Base-by-base conservation (phyloP, 2,888 invertebrate genomes). In the Orchestes rusci region DNA sequence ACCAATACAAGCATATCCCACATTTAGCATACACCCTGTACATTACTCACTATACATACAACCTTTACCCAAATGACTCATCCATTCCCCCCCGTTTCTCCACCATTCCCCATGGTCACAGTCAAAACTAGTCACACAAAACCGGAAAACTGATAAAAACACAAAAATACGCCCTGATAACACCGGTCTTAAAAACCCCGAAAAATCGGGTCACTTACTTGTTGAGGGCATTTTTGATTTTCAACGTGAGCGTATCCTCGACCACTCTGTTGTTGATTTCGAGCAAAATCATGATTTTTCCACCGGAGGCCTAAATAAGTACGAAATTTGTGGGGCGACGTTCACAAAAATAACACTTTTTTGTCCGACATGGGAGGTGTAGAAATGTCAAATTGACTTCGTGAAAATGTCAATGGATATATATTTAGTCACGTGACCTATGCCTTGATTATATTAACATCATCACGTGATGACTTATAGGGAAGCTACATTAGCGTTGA, bases 231-330 rank as follows among this genome's bases (percentile, higher is more conserved):
- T 94, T 94, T 74, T 85, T 89, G 73, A 94, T 94, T 80, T 96
- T 96, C 62, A 90, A 80, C 66, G 85, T 81, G 68, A 97, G 76
- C 50, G 95, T 92, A 73, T 99, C 97, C 76, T 95, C 94, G 63
- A 99, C 86, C 74, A 97, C 94, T 73, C 95, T 86, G 78, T 99
- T 99, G 76, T 96, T 92, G 75, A 95, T 94, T 82, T 99, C 97
- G 70, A 99, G 79, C 71, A 94, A 79, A 79, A 94, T 93, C 93
- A 93, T 93, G 64, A n/a, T n/a, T 63, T 74, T 15, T 16, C 10
- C 37, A 51, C 33, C 51, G 16, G 29, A 5, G 7, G 7, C n/a
- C 41, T 41, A 53, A 54, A 55, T 52, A 52, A 52, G 48, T 55
- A 50, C 45, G 48, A 53, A 55, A 50, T 49, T 45, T 48, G 39